Evolutionary conservation across 2,113 vertebrate genomes (phyloP), one percentile per base, ranked within the genome.

Genomic region (Pterocles orientalis): DNA sequence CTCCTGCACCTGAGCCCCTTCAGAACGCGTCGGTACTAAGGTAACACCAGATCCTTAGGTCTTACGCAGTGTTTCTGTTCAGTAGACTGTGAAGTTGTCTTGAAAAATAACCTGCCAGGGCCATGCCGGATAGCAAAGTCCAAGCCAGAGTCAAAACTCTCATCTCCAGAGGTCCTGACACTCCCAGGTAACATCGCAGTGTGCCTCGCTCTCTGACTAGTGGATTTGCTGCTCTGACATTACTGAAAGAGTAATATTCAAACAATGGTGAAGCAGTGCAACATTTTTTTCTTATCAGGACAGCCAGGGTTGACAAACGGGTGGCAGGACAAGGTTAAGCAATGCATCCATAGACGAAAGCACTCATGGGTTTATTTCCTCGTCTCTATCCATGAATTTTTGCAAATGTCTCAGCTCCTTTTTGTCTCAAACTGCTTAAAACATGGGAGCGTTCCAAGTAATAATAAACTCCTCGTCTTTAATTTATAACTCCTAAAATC

Each of bases 381-480:
- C 86, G 28, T 36, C n/a, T 79, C 65, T 43, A 8, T n/a, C 48
- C 78, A 72, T 45, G 62, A 56, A 11, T 20, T 89, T 69, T 80
- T 85, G 45, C 62, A 94, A 92, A 85, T 29, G 31, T 34, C 82
- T 92, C 31, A 26, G 56, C 62, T 80, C 62, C n/a, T 94, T 92
- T 92, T 76, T 85, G 29, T 79, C 92, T 91, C 78, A 73, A 82
- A 80, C 78, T 50, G 66, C 61, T 77, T 85, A 82, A 95, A 95
- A 85, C 41, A 70, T 28, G 28, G 36, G 81, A 94, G 50, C 6
- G 0, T 91, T 95, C 81, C 94, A 92, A 94, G 90, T 75, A 96
- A 93, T 95, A 96, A 92, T 94, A 93, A 94, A 92, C 73, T 92
- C 64, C 82, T 75, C 21, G 83, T 82, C 86, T 95, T 90, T 83